Evolutionary conservation across 2,113 vertebrate genomes (phyloP).

Genomic region (Cygnus atratus): DNA sequence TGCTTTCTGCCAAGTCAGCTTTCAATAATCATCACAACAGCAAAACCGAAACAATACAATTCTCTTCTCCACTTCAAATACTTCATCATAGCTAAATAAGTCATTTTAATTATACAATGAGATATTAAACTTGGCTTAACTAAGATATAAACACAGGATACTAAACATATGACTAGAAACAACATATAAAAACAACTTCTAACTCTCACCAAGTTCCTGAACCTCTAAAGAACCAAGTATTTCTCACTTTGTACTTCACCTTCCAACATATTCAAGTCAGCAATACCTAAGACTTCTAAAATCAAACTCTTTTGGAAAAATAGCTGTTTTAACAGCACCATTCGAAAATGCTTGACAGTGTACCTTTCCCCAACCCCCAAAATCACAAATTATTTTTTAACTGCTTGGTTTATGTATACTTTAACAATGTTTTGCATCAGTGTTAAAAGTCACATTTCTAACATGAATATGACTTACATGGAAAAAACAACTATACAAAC

Average conservation of each 20-base stretch:
- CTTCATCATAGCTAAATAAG: background rate
- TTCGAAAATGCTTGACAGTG: background rate
- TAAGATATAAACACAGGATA: background rate
- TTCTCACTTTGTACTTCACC: rapidly evolving
- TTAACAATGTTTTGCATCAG: background rate
- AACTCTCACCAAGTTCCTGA: background rate
- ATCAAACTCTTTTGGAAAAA: background rate
- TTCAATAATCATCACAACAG: constrained; percentile 61
- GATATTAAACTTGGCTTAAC: constrained; percentile 4
- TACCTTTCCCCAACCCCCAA: too few species aligned
- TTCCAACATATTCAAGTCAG: background rate
- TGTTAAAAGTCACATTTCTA: background rate
- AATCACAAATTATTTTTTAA: background rate
- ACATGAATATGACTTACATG: background rate
- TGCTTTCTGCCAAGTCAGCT: constrained; percentile 70
- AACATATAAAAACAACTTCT: background rate
- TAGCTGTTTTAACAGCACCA: background rate
- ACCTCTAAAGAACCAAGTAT: background rate
- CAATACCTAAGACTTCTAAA: background rate
- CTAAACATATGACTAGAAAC: background rate
- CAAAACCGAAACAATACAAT: constrained; percentile 50
- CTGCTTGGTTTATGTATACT: background rate
- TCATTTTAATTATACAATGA: background rate
- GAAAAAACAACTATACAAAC: background rate
- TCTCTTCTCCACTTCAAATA: background rate